Evolutionary conservation across 2,113 vertebrate genomes (phyloP).

Genomic region (Centropus unirufus): DNA sequence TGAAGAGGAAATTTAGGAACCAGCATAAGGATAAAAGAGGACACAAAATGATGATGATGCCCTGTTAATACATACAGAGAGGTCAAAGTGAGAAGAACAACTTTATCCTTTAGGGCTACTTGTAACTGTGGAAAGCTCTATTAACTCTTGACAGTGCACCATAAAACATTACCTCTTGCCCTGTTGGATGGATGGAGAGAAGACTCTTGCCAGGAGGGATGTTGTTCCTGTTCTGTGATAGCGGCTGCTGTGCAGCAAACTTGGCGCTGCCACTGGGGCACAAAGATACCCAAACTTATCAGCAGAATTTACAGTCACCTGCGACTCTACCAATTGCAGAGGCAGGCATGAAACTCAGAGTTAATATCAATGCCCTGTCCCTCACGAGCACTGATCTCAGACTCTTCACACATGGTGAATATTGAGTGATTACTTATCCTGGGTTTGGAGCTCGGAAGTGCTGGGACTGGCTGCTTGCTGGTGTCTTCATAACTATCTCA

Average conservation of each 20-base stretch:
- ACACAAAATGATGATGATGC: neutral
- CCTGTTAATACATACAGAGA: neutral
- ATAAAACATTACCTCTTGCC: neutral
- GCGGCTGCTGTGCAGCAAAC: neutral
- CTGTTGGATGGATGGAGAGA: neutral
- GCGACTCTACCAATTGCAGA: neutral
- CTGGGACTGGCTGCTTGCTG: neutral
- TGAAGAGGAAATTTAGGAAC: slow-evolving; percentile 5
- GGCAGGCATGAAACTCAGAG: neutral
- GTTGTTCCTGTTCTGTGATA: neutral
- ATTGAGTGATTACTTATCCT: neutral
- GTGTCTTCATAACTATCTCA: neutral
- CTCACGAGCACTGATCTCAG: neutral
- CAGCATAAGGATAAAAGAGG: neutral
- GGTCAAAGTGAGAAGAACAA: slow-evolving; percentile 11
- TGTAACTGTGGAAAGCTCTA: neutral
- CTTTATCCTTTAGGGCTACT: slow-evolving; percentile 16
- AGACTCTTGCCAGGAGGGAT: neutral
- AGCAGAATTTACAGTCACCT: slow-evolving; percentile 14
- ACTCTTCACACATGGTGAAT: neutral
- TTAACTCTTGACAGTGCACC: neutral
- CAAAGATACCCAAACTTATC: neutral
- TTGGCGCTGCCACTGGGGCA: neutral
- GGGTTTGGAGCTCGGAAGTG: neutral
- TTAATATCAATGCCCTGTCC: neutral